A percentile compares a stretch with the other conserved stretches of the same genome.
phyloP scores from a whole-genome alignment of 2,888 invertebrate genomes.

The Drosophila histrio region DNA sequence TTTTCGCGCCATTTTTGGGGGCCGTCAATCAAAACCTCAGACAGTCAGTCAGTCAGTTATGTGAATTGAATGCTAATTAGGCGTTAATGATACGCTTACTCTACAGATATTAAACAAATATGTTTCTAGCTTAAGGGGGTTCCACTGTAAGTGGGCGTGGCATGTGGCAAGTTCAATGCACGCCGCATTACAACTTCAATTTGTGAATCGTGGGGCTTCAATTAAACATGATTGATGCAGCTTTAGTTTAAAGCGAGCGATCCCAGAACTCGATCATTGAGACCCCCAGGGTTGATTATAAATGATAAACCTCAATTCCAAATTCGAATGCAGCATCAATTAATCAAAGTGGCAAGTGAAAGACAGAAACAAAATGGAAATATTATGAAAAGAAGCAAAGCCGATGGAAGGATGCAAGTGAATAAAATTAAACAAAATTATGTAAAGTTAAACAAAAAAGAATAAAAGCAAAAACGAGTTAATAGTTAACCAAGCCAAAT shows the following conservation, averaged over 20 bases:
- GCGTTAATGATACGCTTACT: conserved; percentile 61
- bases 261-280: conserved; percentile 13
- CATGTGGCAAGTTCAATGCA: conserved; percentile 52
- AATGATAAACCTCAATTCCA: conserved; percentile 57
- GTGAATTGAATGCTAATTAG: conserved; percentile 70
- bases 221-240: conserved; percentile 75
- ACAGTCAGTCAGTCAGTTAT: conserved; percentile 36
- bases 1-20: conserved; percentile 32
- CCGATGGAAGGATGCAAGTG: too few species aligned
- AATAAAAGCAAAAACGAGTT: conserved; percentile 23
- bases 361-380: conserved; percentile 65
- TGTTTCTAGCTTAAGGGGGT: background rate
- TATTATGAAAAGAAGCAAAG: conserved; percentile 51
- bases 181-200: conserved; percentile 38
- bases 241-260: conserved; percentile 30
- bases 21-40: conserved; percentile 41
- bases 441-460: too few species aligned
- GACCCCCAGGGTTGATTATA: conserved; percentile 54
- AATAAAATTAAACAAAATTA: too few species aligned
- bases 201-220: conserved; percentile 47
- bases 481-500: background rate
- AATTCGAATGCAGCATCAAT: conserved; percentile 65
- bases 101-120: conserved; percentile 26
- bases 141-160: conserved; percentile 33
- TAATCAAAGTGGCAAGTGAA: conserved; percentile 75